Conservation (phyloP, 2,797 vertebrate genomes). For the Martes flavigula region DNA sequence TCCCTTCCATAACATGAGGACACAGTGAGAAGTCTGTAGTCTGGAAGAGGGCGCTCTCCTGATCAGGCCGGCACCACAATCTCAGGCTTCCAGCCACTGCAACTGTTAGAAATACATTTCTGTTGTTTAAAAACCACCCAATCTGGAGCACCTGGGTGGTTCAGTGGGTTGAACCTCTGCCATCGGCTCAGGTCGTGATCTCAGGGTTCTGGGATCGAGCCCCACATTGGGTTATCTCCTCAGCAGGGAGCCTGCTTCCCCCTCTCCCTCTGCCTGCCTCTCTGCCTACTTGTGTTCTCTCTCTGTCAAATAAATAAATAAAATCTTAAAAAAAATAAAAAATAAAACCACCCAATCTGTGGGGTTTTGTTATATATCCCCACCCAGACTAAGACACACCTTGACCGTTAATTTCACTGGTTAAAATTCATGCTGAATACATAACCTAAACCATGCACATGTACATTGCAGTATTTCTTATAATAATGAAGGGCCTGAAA, state of each 20-base stretch:
- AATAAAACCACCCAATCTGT: not conserved
- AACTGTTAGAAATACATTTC: not conserved
- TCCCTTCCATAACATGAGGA: not conserved
- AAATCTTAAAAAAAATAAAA: too few species aligned
- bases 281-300: too few species aligned
- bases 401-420: not conserved
- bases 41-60: not conserved
- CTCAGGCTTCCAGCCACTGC: not conserved
- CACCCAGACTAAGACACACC: not conserved
- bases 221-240: too few species aligned
- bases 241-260: too few species aligned
- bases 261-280: too few species aligned
- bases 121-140: not conserved
- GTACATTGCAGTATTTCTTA: not conserved
- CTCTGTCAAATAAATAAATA: too few species aligned
- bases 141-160: not conserved
- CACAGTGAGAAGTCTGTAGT: not conserved
- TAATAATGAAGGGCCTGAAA: not conserved
- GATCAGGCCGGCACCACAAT: not conserved
- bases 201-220: too few species aligned
- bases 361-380: not conserved
- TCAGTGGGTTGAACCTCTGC: too few species aligned
- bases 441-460: not conserved
- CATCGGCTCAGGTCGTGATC: too few species aligned
- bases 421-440: not conserved